Evolutionary conservation across 2,797 vertebrate genomes (phyloP), one percentile per base, ranked within the genome.

Genomic region (Myotis planiceps): DNA sequence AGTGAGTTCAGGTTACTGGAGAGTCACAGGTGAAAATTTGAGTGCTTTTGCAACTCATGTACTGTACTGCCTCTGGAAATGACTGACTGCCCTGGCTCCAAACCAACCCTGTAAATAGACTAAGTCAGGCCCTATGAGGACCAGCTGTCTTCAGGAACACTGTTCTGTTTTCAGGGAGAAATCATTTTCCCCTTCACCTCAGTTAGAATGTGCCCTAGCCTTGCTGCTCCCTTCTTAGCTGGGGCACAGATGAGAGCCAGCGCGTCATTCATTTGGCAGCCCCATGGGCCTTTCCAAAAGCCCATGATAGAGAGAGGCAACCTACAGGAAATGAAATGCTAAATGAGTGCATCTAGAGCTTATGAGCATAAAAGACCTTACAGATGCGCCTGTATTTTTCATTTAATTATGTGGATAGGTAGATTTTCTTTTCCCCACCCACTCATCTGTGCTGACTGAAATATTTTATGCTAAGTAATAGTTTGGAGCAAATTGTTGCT

Each of bases 401-500:
- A 68, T 19, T 76, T 90, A 53, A 49, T 80, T 49, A 27, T 85
- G 6, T 88, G 19, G 80, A 63, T 55, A 63, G 18, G 29, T 92
- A 75, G 25, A 82, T 95, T 92, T 94, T 92, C n/a, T 49, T 92
- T 85, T 69, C 37, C 29, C 13, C 29, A 39, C 29, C 9, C 13
- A 47, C 19, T 42, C 27, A 16, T 74, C 58, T 92, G 37, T 63
- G 51, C 74, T 86, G 32, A 49, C 39, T 92, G 51, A 92, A 90
- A 58, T 89, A 92, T 60, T 83, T 96, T 92, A 94, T 32, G 42
- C 53, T 37, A 81, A 79, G 53, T 88, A 75, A 86, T 95, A 66
- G 29, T 87, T 92, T 32, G 39, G 37, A 95, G 42, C 49, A 80
- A 78, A 92, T 87, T 93, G 21, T 76, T 94, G 42, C 91, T 85